phyloP scores from a whole-genome alignment of 2,888 invertebrate genomes.

The Pseudanteris insignis region DNA sequence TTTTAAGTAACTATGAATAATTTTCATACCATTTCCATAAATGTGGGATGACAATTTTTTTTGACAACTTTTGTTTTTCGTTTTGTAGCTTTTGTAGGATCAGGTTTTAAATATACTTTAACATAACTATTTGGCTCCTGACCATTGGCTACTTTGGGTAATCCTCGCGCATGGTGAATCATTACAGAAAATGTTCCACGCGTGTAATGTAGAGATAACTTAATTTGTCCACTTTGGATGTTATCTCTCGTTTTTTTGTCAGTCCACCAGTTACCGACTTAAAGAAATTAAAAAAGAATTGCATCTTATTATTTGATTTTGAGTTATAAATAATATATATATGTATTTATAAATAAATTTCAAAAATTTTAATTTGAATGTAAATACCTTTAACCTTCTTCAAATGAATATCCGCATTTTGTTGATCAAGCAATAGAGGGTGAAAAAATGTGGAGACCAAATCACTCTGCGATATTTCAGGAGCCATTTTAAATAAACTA shows the following conservation, averaged over 20 bases:
- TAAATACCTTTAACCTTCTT: conserved; percentile 83
- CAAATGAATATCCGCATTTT: conserved; percentile 83
- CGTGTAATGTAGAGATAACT: conserved; percentile 80
- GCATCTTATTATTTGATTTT: too few relatives aligned
- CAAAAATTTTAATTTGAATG: too few relatives aligned
- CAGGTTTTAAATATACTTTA: conserved; percentile 92
- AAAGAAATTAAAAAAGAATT: conserved; percentile 20
- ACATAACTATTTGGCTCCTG: conserved; percentile 90
- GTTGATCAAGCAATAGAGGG: conserved; percentile 92
- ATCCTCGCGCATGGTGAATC: conserved; percentile 90
- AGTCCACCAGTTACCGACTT: conserved; percentile 65
- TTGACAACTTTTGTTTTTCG: conserved; percentile 94
- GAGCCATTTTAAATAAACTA: conserved; percentile 85
- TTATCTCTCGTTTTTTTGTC: conserved; percentile 60
- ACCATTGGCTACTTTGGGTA: conserved; percentile 80
- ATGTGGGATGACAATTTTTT: conserved; percentile 93
- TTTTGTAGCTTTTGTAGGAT: conserved; percentile 91
- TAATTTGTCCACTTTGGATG: conserved; percentile 76
- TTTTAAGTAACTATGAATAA: neutral
- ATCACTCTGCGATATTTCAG: conserved; percentile 95
- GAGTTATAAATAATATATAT: too few relatives aligned
- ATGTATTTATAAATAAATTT: too few relatives aligned
- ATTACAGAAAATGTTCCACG: conserved; percentile 80
- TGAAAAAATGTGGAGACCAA: conserved; percentile 99
- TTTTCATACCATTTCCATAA: conserved; percentile 90